These are phyloP conservation scores for Equus przewalskii DNA, from an alignment of 2,113 vertebrate genomes.

Conservation along the genomic window DNA sequence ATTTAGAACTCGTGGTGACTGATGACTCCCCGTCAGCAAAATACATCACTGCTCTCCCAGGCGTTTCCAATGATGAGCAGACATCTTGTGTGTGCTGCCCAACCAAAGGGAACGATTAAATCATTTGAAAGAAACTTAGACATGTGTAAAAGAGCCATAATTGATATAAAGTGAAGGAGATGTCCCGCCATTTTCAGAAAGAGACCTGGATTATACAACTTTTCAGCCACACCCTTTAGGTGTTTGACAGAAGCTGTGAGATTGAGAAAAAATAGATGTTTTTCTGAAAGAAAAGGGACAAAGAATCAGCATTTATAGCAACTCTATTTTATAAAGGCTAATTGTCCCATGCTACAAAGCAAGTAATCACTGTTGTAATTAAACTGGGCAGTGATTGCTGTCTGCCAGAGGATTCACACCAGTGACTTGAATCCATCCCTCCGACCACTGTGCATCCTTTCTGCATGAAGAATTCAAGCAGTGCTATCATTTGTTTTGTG, in stretches of 20 bases:
- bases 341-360: neutral
- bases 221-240: neutral
- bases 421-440: neutral
- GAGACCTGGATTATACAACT: neutral
- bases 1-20: neutral
- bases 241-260: neutral
- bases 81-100: neutral
- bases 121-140: neutral
- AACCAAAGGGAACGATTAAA: neutral
- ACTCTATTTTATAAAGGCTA: neutral
- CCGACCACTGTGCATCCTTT: neutral
- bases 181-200: neutral
- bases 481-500: neutral
- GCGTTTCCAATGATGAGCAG: neutral
- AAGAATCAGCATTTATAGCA: neutral
- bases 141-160: neutral
- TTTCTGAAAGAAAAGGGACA: slow-evolving; percentile 18
- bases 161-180: neutral
- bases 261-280: neutral
- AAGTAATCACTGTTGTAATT: neutral
- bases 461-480: neutral
- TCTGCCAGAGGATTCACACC: neutral
- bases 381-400: neutral
- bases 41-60: neutral
- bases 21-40: neutral